Base-by-base conservation (phyloP, 2,888 invertebrate genomes). In the Chalcis sispes region DNA sequence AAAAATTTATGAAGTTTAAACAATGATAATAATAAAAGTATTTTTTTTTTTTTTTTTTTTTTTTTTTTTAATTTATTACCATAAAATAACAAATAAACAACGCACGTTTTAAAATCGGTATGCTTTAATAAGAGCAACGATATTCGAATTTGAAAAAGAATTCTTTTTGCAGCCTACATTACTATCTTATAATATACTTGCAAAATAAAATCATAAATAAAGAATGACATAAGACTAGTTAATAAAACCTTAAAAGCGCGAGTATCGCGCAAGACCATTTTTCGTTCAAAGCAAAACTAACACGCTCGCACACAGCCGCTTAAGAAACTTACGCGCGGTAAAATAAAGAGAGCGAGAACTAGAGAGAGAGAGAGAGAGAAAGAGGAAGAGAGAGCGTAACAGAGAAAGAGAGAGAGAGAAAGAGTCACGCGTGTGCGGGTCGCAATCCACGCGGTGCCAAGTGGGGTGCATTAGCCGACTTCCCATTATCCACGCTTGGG, bases 401-500 rank as follows among this genome's bases (percentile, higher is more conserved):
- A n/a, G n/a, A 42, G 61, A 71, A 59, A 58, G 58, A 27, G 56
- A 67, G 54, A 29, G 42, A 66, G 40, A 62, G 48, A 40, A 36
- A 64, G 65, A 78, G 72, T 74, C 73, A 79, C 56, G 69, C 59
- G 72, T 77, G 70, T 77, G 81, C 81, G 81, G 81, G 80, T 80
- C 80, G 82, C 81, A 76, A 84, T 85, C 82, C 83, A 84, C 83
- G 84, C 83, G 82, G 84, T 85, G 85, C 85, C 86, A 86, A 86
- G 84, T 85, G 80, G 83, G 85, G 86, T 87, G 87, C 87, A 88
- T 88, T 88, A 88, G 87, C 85, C 84, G 83, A 85, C 83, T 85
- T 84, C 82, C 88, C 87, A 88, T 88, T 88, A 88, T 86, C 87
- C 85, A 88, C 86, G 88, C 86, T 85, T 85, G 87, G 85, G 84